A percentile compares a stretch with the other conserved stretches of the same genome.
phyloP scores from a whole-genome alignment of 2,888 invertebrate species.

The Spodoptera exigua region DNA sequence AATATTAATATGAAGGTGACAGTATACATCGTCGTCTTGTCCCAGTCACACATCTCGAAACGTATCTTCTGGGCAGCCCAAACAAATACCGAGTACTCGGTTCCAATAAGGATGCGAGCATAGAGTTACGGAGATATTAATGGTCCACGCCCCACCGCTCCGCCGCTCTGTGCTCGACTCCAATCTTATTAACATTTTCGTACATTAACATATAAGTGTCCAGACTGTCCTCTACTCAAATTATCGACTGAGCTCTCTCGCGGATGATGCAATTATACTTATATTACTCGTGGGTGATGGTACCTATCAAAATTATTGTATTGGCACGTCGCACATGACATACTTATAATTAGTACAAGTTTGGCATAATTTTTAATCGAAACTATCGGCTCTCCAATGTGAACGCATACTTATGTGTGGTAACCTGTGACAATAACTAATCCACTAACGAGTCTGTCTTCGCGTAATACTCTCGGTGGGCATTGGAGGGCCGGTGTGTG shows the following conservation, averaged over 20 bases:
- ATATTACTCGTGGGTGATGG: constrained; percentile 23
- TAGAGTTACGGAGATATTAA: too few relatives aligned
- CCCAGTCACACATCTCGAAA: too few relatives aligned
- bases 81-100: too few relatives aligned
- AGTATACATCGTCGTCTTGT: too few relatives aligned
- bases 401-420: not conserved
- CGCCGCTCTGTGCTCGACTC: not conserved
- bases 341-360: not conserved
- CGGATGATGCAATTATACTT: constrained; percentile 31
- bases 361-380: not conserved
- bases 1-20: too few relatives aligned
- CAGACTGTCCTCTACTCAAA: constrained; percentile 1
- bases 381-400: not conserved
- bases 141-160: too few relatives aligned
- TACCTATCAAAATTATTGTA: constrained; percentile 48
- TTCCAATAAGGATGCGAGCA: too few relatives aligned
- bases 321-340: constrained; percentile 36
- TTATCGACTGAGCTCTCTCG: constrained; percentile 40
- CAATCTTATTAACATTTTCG: constrained; percentile 4
- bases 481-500: not conserved
- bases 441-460: not conserved
- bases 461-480: not conserved
- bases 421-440: constrained; percentile 23
- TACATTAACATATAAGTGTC: constrained; percentile 3
- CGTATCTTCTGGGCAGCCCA: too few relatives aligned